Evolutionary conservation across 2,113 vertebrate species (phyloP).

Genomic region (Macrotis lagotis): DNA sequence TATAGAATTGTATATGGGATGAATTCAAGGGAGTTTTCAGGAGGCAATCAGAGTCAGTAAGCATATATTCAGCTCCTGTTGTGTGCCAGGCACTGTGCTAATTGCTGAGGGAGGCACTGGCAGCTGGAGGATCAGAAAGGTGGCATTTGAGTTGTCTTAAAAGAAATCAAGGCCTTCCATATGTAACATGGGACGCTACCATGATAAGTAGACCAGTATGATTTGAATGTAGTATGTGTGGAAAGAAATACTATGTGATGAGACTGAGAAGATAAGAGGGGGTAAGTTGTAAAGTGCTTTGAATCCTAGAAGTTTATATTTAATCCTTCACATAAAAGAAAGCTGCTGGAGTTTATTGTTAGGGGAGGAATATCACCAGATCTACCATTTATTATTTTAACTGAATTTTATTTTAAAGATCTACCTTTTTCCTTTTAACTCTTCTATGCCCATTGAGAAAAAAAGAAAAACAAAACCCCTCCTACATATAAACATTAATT

Average conservation of each 20-base stretch:
- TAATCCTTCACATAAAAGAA: background rate
- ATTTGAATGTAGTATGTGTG: background rate
- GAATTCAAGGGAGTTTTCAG: background rate
- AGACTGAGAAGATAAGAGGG: background rate
- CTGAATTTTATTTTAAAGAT: background rate
- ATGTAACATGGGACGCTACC: background rate
- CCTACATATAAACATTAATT: background rate
- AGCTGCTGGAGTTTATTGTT: background rate
- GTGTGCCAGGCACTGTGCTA: background rate
- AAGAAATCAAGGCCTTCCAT: background rate
- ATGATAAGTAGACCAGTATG: background rate
- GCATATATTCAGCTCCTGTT: background rate
- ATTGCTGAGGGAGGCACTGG: background rate
- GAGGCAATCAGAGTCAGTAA: background rate
- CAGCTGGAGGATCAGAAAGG: background rate
- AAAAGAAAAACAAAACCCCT: background rate
- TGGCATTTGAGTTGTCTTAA: background rate
- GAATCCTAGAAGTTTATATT: background rate
- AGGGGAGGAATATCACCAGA: background rate
- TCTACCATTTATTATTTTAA: background rate
- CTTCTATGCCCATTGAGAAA: background rate
- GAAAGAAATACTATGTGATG: background rate
- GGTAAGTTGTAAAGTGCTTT: background rate
- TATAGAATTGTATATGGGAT: background rate
- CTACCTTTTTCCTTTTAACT: background rate